phyloP scores from a whole-genome alignment of 2,888 invertebrate species.

The Caenorhabditis sinica region DNA sequence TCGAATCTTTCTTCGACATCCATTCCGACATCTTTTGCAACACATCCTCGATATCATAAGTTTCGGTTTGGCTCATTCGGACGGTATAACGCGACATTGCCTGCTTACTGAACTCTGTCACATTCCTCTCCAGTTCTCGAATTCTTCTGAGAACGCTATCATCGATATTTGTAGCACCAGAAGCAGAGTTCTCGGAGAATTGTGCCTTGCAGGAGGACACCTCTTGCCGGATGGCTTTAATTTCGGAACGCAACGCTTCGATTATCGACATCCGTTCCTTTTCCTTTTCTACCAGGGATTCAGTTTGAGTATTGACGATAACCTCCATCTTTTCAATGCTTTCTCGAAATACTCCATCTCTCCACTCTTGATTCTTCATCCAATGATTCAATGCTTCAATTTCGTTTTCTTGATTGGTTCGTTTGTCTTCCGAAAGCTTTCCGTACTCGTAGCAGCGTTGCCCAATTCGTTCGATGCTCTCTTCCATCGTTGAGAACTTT shows the following conservation, averaged over 20 bases:
- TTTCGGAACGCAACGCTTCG: neutral
- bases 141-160: neutral
- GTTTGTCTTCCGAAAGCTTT: neutral
- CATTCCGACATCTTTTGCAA: neutral
- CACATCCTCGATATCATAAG: neutral
- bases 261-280: neutral
- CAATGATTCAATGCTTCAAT: neutral
- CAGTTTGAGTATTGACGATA: too few species aligned
- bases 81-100: neutral
- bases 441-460: neutral
- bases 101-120: neutral
- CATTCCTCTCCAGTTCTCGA: neutral
- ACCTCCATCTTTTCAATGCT: neutral
- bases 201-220: too few species aligned
- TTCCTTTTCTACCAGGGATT: neutral
- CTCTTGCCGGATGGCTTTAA: neutral
- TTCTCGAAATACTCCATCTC: neutral
- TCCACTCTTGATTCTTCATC: constrained; percentile 4
- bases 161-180: neutral
- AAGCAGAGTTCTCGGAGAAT: neutral
- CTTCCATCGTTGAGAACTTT: neutral
- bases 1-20: neutral
- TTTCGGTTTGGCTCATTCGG: too few species aligned
- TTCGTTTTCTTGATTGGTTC: neutral
- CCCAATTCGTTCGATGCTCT: neutral